Evolutionary conservation across 2,797 vertebrate species (phyloP).

Genomic region (Pygocentrus nattereri): DNA sequence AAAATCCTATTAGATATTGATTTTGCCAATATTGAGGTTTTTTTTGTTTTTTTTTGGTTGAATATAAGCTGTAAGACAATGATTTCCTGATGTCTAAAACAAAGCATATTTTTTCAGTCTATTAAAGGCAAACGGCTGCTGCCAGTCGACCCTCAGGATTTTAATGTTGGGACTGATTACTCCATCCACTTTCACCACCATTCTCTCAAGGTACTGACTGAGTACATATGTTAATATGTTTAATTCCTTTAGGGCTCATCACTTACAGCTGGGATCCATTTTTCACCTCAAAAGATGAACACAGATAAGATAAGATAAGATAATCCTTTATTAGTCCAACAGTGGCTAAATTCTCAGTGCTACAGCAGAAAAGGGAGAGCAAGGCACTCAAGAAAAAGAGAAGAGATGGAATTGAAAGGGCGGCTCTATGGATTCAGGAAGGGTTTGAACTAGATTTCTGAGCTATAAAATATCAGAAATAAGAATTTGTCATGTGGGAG

Average conservation of each 20-base stretch:
- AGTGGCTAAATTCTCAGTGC: too few relatives aligned
- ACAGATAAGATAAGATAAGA: too few relatives aligned
- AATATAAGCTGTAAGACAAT: neutral
- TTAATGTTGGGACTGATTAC: conserved; percentile 81
- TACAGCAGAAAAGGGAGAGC: too few relatives aligned
- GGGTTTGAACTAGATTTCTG: too few relatives aligned
- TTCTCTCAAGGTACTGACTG: conserved; percentile 69
- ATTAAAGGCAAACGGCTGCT: conserved; percentile 89
- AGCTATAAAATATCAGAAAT: too few relatives aligned
- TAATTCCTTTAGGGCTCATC: neutral
- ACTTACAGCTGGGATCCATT: neutral
- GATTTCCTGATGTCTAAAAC: neutral
- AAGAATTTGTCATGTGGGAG: too few relatives aligned
- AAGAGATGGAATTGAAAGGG: too few relatives aligned
- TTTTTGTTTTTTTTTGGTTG: neutral
- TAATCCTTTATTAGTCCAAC: too few relatives aligned
- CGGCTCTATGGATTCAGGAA: too few relatives aligned
- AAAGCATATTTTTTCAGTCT: conserved; percentile 69
- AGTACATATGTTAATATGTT: neutral
- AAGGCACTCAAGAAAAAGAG: too few relatives aligned
- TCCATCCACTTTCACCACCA: conserved; percentile 67
- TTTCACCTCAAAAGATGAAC: too few relatives aligned
- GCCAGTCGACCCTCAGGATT: conserved; percentile 85
- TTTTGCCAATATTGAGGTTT: too few relatives aligned
- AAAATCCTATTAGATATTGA: neutral